Evolutionary conservation across 2,113 vertebrate genomes (phyloP), one percentile per base, ranked within the genome.

Genomic region (Poeciliopsis prolifica): DNA sequence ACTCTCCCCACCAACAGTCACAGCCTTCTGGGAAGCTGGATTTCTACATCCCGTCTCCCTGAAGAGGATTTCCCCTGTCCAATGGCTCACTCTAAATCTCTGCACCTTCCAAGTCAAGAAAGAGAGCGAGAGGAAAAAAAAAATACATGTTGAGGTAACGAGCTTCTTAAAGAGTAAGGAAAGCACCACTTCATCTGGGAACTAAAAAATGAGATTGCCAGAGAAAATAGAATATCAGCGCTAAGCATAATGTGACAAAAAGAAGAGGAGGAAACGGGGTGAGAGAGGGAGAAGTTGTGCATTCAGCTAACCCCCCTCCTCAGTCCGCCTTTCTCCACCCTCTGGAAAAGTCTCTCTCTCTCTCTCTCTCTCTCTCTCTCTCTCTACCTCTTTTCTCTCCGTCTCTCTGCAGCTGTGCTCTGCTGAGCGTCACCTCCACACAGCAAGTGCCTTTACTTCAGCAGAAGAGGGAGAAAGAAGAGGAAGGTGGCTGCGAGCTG

Each of bases 341-440:
- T 75, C 86, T 88, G 68, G 75, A 87, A 88, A 88, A 91, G 77
- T 86, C 73, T 70, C 82, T 74, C 44, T 17, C 44, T 44, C 79
- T 69, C 66, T 69, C 66, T 15, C 81, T 66, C 84, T 75, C 84
- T 80, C 72, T 87, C n/a, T 24, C 51, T 58, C 51, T 86, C 70
- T 79, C 84, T 86, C 89, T 82, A 81, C 65, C 29, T 58, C 51
- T 82, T 86, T 72, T 79, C 84, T 86, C 89, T 82, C 82, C 65
- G 71, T 82, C 72, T 74, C 87, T 90, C 89, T 92, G 92, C 92
- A 93, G 90, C 92, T 92, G 92, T 88, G 89, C 87, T 91, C 83
- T 80, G 84, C 80, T 80, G 77, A 87, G 83, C 85, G 72, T 90
- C 89, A 91, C 89, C 87, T 89, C 87, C 86, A 90, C 86, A 92